Evolutionary conservation across 37 sponge, comb jelly and placozoan genomes (phyloP).

Genomic region (Chondrosia reniformis): DNA sequence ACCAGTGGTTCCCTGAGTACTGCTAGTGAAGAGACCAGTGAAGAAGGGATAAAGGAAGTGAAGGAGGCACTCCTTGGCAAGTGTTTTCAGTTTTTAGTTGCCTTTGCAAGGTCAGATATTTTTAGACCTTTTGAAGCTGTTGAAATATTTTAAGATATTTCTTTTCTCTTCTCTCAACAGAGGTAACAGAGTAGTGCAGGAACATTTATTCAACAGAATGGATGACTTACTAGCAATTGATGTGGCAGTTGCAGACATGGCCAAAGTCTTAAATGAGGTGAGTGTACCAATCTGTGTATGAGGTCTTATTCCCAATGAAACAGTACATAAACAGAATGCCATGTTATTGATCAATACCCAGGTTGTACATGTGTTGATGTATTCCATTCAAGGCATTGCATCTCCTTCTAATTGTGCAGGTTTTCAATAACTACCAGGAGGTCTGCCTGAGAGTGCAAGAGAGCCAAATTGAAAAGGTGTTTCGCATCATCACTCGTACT

Average conservation of each 20-base stretch:
- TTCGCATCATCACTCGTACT: slow-evolving; percentile 2
- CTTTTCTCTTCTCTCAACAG: background rate
- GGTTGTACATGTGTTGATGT: too few relatives aligned
- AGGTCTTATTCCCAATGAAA: too few relatives aligned
- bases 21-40: background rate
- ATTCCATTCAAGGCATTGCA: too few relatives aligned
- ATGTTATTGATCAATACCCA: too few relatives aligned
- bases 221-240: slow-evolving; percentile 47
- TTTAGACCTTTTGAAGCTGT: too few relatives aligned
- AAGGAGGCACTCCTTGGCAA: background rate
- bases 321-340: too few relatives aligned
- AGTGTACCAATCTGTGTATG: too few relatives aligned
- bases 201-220: slow-evolving; percentile 41
- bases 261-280: slow-evolving; percentile 4
- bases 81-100: slow-evolving; percentile 18
- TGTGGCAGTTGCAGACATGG: slow-evolving; percentile 14
- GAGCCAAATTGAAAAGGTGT: slow-evolving; percentile 23
- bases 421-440: slow-evolving; percentile 19
- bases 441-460: slow-evolving; percentile 16
- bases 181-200: slow-evolving; percentile 19
- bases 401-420: too few relatives aligned
- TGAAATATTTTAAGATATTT: background rate
- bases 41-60: background rate
- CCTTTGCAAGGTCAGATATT: slow-evolving; percentile 15
- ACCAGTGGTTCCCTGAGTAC: background rate